A percentile compares a stretch with the other conserved stretches of the same genome.
Conservation (phyloP, 30 jellyfish, hydroid and myxozoan genomes). For the Hydractinia echinata region DNA sequence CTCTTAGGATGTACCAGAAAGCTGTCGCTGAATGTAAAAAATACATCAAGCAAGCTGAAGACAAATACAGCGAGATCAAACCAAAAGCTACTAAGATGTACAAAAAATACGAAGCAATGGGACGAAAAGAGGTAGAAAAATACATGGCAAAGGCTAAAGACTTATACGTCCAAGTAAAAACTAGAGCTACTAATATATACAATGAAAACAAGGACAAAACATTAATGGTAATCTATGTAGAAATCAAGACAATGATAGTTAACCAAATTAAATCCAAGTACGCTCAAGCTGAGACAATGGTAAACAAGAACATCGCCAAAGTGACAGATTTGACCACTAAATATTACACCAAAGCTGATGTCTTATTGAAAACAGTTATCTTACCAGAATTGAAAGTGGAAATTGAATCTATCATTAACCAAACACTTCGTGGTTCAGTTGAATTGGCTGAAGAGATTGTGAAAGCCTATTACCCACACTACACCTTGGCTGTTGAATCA, state of each 20-base stretch:
- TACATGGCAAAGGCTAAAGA: conserved; percentile 27
- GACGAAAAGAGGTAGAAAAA: background rate
- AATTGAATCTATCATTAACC: conserved; percentile 79
- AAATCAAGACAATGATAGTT: conserved; percentile 12
- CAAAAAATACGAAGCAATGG: background rate
- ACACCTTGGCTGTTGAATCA: conserved; percentile 33
- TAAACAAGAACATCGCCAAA: conserved; percentile 2
- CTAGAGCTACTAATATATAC: conserved; percentile 42
- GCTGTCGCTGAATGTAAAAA: conserved; percentile 21
- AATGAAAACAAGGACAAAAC: conserved; percentile 61
- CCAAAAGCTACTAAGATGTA: conserved; percentile 34
- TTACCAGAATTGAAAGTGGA: conserved; percentile 80
- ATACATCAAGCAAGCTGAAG: conserved; percentile 28
- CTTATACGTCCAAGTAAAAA: conserved; percentile 25
- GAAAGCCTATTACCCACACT: conserved; percentile 81
- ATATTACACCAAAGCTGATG: conserved; percentile 45
- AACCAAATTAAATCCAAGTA: conserved; percentile 11
- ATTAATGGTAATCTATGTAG: conserved; percentile 41
- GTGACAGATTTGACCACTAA: conserved; percentile 20
- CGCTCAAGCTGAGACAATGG: background rate
- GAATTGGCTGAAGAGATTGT: conserved; percentile 60
- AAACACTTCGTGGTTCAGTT: conserved; percentile 72
- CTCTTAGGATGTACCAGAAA: conserved; percentile 39
- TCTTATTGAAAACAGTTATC: conserved; percentile 38
- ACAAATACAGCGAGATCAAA: conserved; percentile 31